Evolutionary conservation across 2,888 invertebrate genomes (phyloP), one percentile per base, ranked within the genome.

Genomic region (Sesia bembeciformis): DNA sequence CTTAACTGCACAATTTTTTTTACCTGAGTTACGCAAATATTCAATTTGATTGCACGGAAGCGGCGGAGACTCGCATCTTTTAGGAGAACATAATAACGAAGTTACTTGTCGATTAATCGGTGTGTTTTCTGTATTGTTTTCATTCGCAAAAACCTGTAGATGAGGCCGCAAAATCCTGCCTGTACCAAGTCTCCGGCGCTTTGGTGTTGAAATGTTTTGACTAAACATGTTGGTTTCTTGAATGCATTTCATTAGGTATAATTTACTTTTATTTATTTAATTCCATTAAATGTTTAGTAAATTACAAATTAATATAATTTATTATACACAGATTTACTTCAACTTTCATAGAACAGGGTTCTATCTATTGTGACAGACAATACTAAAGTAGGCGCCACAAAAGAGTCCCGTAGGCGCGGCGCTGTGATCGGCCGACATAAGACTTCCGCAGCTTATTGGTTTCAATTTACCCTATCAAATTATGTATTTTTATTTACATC

Each of bases 41-140:
- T 89, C 83, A 8, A 81, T 73, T 76, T 89, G 88, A 68, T 88
- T 89, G 49, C 84, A 86, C 4, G 88, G 88, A 57, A 89, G 65
- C 52, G 78, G 77, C 1, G 84, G 83, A 23, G 87, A 88, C 51
- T 84, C 84, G 62, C 80, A 75, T 58, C 70, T 71, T 5, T 68
- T 66, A 41, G 60, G 4, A 0, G 60, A 43, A 53, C 39, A 38
- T n/a, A 23, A 39, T 40, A 38, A 4, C 52, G 6, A 46, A 49
- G 39, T 54, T 50, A 46, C 56, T 56, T 67, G 66, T 23, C 64
- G 56, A 52, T 58, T 68, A 4, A 74, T 68, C 53, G 81, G 76
- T 43, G 75, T 76, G 54, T 62, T 70, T 49, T 63, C 62, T 52
- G 58, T 62, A 40, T 5, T 52, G 49, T 58, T 63, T 53, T 61